A percentile compares a stretch with the other conserved stretches of the same genome.
phyloP scores from a whole-genome alignment of 30 jellyfish, hydroid and myxozoan species.

The Cassiopea xamachana region DNA sequence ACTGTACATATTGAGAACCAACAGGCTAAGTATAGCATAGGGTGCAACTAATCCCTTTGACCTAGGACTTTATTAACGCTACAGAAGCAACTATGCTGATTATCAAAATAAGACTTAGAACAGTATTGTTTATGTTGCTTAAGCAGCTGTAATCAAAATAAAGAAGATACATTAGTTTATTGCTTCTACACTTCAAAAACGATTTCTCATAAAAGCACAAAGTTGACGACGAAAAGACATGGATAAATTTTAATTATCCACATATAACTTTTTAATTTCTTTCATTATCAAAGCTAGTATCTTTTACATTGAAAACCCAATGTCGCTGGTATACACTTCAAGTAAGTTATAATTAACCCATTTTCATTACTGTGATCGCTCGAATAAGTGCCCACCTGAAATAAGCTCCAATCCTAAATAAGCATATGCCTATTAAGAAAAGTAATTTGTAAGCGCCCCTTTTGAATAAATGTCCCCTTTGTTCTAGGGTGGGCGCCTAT shows the following conservation, averaged over 20 bases:
- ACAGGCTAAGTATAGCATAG: too few species aligned
- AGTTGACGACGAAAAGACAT: not conserved
- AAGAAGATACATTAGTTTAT: not conserved
- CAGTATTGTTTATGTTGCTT: not conserved
- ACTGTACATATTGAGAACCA: too few species aligned
- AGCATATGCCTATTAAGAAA: not conserved
- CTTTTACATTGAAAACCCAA: not conserved
- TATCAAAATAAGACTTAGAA: not conserved
- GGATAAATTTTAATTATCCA: not conserved
- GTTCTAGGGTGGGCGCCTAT: conserved; percentile 46
- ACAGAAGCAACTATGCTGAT: not conserved
- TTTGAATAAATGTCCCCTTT: not conserved
- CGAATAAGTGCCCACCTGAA: not conserved
- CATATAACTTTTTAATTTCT: not conserved
- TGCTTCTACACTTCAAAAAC: not conserved
- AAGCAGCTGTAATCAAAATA: not conserved
- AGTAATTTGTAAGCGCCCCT: too few species aligned
- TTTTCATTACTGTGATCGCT: not conserved
- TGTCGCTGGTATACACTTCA: not conserved
- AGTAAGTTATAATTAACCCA: not conserved
- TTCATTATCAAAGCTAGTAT: not conserved
- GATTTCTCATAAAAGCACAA: not conserved
- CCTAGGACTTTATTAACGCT: too few species aligned
- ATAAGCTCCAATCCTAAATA: not conserved
- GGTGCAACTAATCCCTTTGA: too few species aligned